Evolutionary conservation across 1,140 invertebrate genomes (phyloP), one percentile per base, ranked within the genome.

Genomic region (Calephelis nemesis): DNA sequence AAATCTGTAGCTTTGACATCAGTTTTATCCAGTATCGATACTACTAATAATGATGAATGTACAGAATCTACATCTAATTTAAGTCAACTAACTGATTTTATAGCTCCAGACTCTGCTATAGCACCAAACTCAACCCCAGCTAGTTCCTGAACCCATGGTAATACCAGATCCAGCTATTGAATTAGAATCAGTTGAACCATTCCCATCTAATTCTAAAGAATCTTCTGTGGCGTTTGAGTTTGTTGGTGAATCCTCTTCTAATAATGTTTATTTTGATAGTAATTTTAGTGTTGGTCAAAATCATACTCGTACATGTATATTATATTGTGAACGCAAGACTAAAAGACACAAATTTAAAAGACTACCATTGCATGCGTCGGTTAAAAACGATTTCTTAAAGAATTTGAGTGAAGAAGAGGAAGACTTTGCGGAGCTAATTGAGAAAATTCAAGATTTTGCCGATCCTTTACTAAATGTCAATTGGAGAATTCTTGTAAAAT

Each of bases 21-120:
- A 4, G 30, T 30, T 30, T 30, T 30, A 30, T 30, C 4, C 48
- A 49, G 48, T 49, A 12, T n/a, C n/a, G 48, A 49, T 49, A 49
- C 11, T 12, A 49, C 11, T 49, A 49, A 49, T 49, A 49, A 49
- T 49, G 48, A 49, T 49, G 48, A 49, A 12, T 49, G n/a, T 13
- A 49, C 48, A 49, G 48, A 12, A 49, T 49, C 48, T 50, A 13
- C 49, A 13, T 50, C 49, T 50, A 50, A 12, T 5, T 50, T 0
- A 50, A 50, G 49, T 50, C 49, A 13, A 50, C 49, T 50, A 50
- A 50, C 49, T 50, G 49, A 50, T 50, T 50, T 13, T 50, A 5
- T 50, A 50, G n/a, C 49, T 50, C 49, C 49, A 50, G 49, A 50
- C n/a, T 50, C n/a, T 15, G 49, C 49, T 50, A 50, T 13, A 50